Conservation (phyloP, 2,797 vertebrate species). For the Pterois miles region DNA sequence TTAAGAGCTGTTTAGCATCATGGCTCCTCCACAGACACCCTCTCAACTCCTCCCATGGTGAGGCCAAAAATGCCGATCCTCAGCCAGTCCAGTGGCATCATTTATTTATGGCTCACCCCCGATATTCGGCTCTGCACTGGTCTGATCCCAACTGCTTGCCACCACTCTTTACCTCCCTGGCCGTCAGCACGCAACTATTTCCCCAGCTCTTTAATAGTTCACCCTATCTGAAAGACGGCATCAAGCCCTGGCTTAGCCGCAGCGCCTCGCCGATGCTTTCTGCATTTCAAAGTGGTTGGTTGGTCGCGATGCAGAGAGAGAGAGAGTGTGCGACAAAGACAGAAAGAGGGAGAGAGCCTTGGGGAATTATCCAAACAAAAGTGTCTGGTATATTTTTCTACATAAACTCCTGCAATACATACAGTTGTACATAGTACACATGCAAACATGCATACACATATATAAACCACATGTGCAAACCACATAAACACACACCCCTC, state of each 20-base stretch:
- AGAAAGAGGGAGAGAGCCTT: constrained; percentile 1
- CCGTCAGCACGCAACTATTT: constrained; percentile 42
- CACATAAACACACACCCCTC: not conserved
- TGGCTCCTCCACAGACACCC: not conserved
- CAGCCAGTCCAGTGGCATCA: constrained; percentile 49
- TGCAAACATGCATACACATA: not conserved
- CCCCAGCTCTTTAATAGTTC: constrained; percentile 62
- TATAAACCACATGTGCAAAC: not conserved
- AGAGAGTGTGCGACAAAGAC: constrained; percentile 4
- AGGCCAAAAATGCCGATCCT: constrained; percentile 39
- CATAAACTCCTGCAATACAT: constrained; percentile 16
- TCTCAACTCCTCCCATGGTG: constrained; percentile 2
- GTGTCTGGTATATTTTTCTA: constrained; percentile 5
- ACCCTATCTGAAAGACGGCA: constrained; percentile 68
- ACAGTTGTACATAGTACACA: not conserved
- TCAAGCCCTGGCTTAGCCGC: constrained; percentile 58
- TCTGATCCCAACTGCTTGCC: constrained; percentile 48
- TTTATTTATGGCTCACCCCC: constrained; percentile 61
- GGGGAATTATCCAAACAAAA: constrained; percentile 21
- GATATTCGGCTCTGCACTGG: constrained; percentile 44
- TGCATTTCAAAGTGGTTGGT: constrained; percentile 67
- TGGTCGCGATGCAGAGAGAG: constrained; percentile 19
- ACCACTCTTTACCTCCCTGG: constrained; percentile 5
- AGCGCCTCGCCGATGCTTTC: constrained; percentile 41
- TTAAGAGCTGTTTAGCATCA: not conserved